A percentile compares a stretch with the other conserved stretches of the same genome.
Evolutionary conservation across 23 tunicate species (phyloP).

Genomic region (Diplosoma virens): DNA sequence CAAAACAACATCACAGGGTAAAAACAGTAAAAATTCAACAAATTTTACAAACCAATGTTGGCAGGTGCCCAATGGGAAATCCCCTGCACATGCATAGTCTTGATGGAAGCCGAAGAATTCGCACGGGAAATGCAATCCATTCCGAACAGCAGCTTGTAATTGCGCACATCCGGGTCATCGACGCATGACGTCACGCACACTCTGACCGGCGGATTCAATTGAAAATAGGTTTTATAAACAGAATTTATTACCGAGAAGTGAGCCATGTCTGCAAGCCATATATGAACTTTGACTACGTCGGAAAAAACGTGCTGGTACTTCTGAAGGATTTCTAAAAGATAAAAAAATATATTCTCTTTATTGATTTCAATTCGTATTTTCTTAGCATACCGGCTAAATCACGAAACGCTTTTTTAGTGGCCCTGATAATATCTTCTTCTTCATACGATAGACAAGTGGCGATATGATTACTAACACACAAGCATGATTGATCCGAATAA

Average conservation of each 20-base stretch:
- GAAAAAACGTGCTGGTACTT: constrained; percentile 5
- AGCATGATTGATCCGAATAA: no score
- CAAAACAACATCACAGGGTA: neutral
- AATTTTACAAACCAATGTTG: constrained; percentile 55
- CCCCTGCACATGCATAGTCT: constrained; percentile 74
- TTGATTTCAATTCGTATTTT: no score
- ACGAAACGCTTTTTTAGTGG: neutral
- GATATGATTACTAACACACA: no score
- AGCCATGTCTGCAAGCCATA: constrained; percentile 54
- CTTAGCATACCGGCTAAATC: constrained; percentile 15
- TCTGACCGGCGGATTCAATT: constrained; percentile 69
- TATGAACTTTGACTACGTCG: constrained; percentile 42
- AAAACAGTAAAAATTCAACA: neutral
- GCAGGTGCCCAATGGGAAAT: constrained; percentile 96
- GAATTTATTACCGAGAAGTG: constrained; percentile 53
- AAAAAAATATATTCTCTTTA: neutral
- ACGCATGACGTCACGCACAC: constrained; percentile 49
- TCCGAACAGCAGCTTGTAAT: constrained; percentile 21
- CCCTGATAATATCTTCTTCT: neutral
- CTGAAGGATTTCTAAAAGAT: constrained; percentile 23
- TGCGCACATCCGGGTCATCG: neutral
- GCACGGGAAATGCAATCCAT: constrained; percentile 49
- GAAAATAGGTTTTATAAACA: constrained; percentile 55
- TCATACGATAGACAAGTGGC: no score
- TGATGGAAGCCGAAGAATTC: neutral